Base-by-base conservation (phyloP, 1,140 invertebrate species). In the Heliconius hermathena region DNA sequence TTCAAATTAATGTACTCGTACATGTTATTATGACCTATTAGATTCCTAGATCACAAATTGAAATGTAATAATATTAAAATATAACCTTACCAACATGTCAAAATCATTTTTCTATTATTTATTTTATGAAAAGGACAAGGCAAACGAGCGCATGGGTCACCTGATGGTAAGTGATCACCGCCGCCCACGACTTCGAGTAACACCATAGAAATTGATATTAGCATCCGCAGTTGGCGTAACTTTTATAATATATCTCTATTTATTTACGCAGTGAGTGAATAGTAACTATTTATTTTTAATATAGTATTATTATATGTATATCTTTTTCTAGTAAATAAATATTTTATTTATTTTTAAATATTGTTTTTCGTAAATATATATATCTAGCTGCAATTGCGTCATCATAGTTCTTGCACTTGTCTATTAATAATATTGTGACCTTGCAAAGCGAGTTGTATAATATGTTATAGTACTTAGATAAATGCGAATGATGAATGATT, bases 381-480 rank as follows among this genome's bases (percentile, higher is more conserved):
- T 66, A 26, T 26, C 8, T 66, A 66, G 3, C 22, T 66, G 60
- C 26, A 66, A n/a, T 9, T 20, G 26, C 72, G 49, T 73, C 38
- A 73, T 49, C 33, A 18, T 41, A 38, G 49, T 73, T 16, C 41
- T 46, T 46, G 41, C 13, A 73, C 11, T 73, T 73, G 41, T 26
- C 33, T 73, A 49, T 73, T 73, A 46, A 73, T 73, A 73, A 46
- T 49, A 73, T 33, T 73, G 41, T 73, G 72, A 66, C 49, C 72
- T 73, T 73, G 72, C 72, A 73, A 73, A 73, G 72, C 72, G 72
- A 73, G 26, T 29, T 46, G 49, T 26, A 29, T 41, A 73, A 73
- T 73, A 73, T 49, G 0, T 26, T 73, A 49, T 49, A 38, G 3
- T 22, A 46, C 13, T 49, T 49, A 26, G 22, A 66, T 66, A 66